Conservation (phyloP, 2,113 vertebrate species). For the Phyllopteryx taeniolatus region DNA sequence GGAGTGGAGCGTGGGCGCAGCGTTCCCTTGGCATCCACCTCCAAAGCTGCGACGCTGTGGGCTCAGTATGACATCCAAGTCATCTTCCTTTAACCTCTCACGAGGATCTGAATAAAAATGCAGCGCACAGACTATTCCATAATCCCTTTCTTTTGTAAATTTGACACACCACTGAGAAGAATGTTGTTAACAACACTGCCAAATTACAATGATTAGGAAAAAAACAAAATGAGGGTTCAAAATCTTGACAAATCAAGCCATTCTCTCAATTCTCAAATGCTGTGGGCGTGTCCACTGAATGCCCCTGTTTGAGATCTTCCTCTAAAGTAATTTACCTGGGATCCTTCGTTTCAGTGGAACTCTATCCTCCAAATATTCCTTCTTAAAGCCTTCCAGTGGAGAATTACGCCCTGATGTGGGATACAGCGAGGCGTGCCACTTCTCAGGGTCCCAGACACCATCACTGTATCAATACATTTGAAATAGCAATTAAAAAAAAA, state of each 20-base stretch:
- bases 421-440: constrained; percentile 97
- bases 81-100: constrained; percentile 93
- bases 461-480: constrained; percentile 72
- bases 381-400: constrained; percentile 87
- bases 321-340: constrained; percentile 75
- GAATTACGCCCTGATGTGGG: constrained; percentile 87
- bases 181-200: background rate
- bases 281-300: too few species aligned
- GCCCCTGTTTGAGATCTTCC: background rate
- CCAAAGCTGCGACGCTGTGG: constrained; percentile 97
- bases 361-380: constrained; percentile 85
- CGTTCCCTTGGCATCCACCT: constrained; percentile 87
- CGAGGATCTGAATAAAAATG: constrained; percentile 81
- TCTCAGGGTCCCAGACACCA: constrained; percentile 98
- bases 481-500: constrained; percentile 1
- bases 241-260: too few species aligned
- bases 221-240: too few species aligned
- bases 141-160: too few species aligned
- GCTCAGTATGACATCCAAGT: constrained; percentile 92
- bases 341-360: constrained; percentile 87
- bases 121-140: background rate
- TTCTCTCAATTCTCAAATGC: too few species aligned
- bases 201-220: background rate
- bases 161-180: background rate
- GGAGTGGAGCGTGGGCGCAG: constrained; percentile 69